phyloP scores from a whole-genome alignment of 2,113 vertebrate genomes.

The Misgurnus anguillicaudatus region DNA sequence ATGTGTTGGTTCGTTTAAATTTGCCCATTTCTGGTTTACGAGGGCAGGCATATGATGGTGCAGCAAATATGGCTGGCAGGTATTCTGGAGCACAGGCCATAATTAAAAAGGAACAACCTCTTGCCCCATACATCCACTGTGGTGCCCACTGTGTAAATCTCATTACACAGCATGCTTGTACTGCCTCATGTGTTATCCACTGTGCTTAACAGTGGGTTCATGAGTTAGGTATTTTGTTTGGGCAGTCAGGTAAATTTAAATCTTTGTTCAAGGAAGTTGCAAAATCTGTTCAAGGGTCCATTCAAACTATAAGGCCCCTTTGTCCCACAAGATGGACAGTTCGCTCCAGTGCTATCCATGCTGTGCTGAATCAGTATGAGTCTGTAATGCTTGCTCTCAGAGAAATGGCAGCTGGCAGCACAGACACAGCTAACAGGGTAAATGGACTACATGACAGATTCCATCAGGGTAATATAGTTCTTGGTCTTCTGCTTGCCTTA shows the following conservation, averaged over 20 bases:
- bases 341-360: neutral
- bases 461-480: neutral
- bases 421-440: neutral
- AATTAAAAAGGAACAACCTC: neutral
- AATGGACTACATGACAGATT: slow-evolving; percentile 1
- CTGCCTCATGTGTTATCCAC: neutral
- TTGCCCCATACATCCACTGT: slow-evolving; percentile 1
- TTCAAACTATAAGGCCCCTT: neutral
- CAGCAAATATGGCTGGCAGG: too few relatives aligned
- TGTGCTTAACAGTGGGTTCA: neutral
- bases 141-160: neutral
- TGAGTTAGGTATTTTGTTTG: too few relatives aligned
- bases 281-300: neutral
- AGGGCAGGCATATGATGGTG: too few relatives aligned
- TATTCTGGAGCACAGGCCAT: too few relatives aligned
- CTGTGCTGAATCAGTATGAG: slow-evolving; percentile 7
- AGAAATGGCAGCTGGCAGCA: neutral
- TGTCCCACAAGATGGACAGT: neutral
- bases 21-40: too few relatives aligned
- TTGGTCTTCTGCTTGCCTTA: slow-evolving; percentile 2
- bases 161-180: neutral
- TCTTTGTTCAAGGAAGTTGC: slow-evolving; percentile 1
- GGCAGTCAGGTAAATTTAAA: neutral
- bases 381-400: neutral
- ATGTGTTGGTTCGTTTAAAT: too few relatives aligned